phyloP scores from a whole-genome alignment of 2,113 vertebrate species.

The Heterotis niloticus region DNA sequence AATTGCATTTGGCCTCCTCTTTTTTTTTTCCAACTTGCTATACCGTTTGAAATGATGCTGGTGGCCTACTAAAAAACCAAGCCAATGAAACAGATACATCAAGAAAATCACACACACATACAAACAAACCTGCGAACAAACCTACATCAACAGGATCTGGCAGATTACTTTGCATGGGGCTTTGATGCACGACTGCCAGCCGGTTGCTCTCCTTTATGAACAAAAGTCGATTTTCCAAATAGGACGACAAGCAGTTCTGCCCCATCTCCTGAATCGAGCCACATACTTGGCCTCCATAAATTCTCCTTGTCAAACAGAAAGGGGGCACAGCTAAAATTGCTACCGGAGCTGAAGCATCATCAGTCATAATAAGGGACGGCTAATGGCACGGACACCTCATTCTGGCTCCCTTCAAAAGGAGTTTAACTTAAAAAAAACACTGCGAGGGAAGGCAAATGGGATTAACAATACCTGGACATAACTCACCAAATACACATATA shows the following conservation, averaged over 20 bases:
- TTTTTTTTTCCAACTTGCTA: too few relatives aligned
- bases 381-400: neutral
- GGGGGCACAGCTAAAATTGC: constrained; percentile 7
- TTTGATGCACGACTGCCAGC: neutral
- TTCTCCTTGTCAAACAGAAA: neutral
- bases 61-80: too few relatives aligned
- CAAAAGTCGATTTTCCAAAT: neutral
- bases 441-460: neutral
- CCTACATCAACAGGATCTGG: neutral
- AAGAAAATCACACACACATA: neutral
- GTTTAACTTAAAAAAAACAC: neutral
- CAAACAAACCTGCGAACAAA: neutral
- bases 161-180: neutral
- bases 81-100: neutral
- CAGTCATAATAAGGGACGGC: neutral
- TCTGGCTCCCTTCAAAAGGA: neutral
- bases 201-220: neutral
- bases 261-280: neutral
- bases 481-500: neutral
- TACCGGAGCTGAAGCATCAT: neutral
- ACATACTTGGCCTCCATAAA: neutral
- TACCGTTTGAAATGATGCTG: too few relatives aligned
- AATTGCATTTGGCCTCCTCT: neutral
- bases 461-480: neutral
- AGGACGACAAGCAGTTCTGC: neutral